A percentile compares a stretch with the other conserved stretches of the same genome.
These are phyloP conservation scores for Athalia circularis DNA, from an alignment of 2,888 invertebrate species.

Conservation along the genomic window DNA sequence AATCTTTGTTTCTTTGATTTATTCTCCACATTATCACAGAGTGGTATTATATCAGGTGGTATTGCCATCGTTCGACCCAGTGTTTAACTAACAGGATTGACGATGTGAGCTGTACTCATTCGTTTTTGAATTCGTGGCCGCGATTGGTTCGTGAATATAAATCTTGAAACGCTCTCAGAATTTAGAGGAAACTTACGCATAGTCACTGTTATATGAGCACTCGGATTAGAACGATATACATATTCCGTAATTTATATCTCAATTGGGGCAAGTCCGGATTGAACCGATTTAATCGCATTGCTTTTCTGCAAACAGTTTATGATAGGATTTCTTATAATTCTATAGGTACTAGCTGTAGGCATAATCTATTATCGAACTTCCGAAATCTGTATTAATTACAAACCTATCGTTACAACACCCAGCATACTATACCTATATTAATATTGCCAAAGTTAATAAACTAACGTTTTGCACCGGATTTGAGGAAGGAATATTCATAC, in stretches of 20 bases:
- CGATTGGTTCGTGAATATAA: constrained; percentile 11
- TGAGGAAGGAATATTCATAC: background rate
- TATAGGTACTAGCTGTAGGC: background rate
- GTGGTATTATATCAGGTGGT: background rate
- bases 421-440: background rate
- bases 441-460: background rate
- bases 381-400: background rate
- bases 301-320: constrained; percentile 24
- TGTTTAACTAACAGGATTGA: constrained; percentile 15
- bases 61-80: background rate
- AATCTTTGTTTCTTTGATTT: background rate
- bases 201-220: background rate
- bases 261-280: constrained; percentile 43
- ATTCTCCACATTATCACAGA: background rate
- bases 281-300: constrained; percentile 26
- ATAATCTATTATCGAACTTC: background rate
- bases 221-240: background rate
- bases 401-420: background rate
- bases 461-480: background rate
- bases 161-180: constrained; percentile 7
- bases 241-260: constrained; percentile 41
- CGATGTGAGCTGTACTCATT: background rate
- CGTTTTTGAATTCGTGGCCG: background rate
- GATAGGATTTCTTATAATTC: background rate
- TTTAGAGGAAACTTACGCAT: constrained; percentile 23